These are phyloP conservation scores for Bubo blakistoni DNA, from an alignment of 2,113 vertebrate genomes.

Conservation along the genomic window DNA sequence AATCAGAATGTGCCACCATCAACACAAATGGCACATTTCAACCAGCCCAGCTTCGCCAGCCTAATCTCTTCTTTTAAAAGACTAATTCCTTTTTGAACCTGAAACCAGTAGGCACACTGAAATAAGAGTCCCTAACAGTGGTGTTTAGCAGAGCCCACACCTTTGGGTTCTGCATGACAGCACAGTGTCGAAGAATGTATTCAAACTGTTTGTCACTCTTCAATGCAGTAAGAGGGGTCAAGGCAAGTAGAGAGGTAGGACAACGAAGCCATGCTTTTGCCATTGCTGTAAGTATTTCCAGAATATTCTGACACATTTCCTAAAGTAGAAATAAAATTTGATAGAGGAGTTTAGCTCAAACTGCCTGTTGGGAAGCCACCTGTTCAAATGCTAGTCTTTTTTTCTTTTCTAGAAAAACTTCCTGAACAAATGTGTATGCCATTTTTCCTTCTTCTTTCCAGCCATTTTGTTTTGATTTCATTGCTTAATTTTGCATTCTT, in stretches of 20 bases:
- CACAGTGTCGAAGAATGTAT: not conserved
- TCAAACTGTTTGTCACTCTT: not conserved
- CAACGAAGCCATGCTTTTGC: not conserved
- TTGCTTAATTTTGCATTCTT: not conserved
- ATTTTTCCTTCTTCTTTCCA: not conserved
- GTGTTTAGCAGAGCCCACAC: not conserved
- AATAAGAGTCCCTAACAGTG: not conserved
- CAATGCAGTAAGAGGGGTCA: accelerated
- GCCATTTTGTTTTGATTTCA: not conserved
- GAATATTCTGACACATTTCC: not conserved
- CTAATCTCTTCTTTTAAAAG: slow-evolving; percentile 30
- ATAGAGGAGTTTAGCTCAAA: not conserved
- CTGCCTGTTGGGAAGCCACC: not conserved
- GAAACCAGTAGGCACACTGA: not conserved
- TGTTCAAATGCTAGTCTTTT: not conserved
- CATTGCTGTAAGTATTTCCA: not conserved
- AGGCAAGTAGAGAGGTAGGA: not conserved
- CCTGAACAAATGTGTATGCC: not conserved
- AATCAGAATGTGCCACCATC: slow-evolving; percentile 53
- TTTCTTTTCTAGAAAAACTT: not conserved
- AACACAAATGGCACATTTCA: not conserved
- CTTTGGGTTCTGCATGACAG: accelerated
- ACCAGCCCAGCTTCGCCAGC: not conserved
- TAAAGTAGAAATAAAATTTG: not conserved
- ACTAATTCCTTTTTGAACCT: slow-evolving; percentile 2